Base-by-base conservation (phyloP, 1,140 invertebrate genomes). In the Zaprionus taronus region DNA sequence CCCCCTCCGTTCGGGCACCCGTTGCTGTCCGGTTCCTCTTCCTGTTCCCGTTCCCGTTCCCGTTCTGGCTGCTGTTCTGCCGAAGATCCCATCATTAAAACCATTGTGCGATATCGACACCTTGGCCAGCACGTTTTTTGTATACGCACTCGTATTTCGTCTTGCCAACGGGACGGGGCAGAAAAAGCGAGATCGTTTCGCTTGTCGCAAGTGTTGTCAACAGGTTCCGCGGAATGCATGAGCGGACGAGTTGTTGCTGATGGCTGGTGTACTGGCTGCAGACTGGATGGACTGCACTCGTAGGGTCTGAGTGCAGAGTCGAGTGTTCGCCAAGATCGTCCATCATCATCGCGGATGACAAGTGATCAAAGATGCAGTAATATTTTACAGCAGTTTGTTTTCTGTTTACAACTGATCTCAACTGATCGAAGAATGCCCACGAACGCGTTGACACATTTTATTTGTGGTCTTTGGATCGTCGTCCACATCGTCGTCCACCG, bases 81-180 rank as follows among this genome's bases (percentile, higher is more conserved):
- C 56, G 61, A 69, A 83, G 85, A 89, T 90, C 79, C 85, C 85
- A 90, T 90, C 85, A 90, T 90, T 90, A 90, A 90, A 90, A 90
- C 72, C 85, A 90, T 90, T 90, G 85, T 89, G 85, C 85, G 85
- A 90, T 90, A 90, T 90, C 85, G 85, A 90, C 85, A 90, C 85
- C 85, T 90, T 62, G 69, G 55, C 64, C 72, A 84, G 69, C 84
- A 89, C 81, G 62, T 66, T 72, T 51, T 74, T 63, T 44, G 15
- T 68, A 28, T 58, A 34, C 14, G 17, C 58, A 26, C 22, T 83
- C 77, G 71, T 61, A 58, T 77, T 68, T 82, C 41, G 41, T 47
- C 11, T 58, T 36, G 49, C 24, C 44, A 55, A 53, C 5, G 38
- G 22, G 31, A 17, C 6, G 41, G 41, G 49, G 6, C n/a, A 78